Conservation (phyloP, 2,113 vertebrate genomes). For the Tragelaphus strepsiceros region DNA sequence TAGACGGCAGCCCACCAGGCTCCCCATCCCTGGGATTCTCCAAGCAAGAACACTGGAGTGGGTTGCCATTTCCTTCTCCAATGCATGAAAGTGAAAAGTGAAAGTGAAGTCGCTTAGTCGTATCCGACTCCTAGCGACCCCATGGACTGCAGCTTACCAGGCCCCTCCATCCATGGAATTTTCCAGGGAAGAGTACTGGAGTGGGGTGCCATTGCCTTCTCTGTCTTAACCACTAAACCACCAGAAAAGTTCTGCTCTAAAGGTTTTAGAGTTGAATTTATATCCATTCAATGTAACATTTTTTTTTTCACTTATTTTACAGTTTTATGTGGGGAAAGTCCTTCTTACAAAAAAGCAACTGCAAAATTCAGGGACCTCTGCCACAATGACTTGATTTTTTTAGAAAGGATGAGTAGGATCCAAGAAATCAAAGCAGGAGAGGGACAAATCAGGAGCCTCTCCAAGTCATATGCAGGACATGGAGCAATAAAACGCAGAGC, state of each 20-base stretch:
- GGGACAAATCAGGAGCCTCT: constrained; percentile 76
- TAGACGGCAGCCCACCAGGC: no score
- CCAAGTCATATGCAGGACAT: constrained; percentile 71
- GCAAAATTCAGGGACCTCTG: constrained; percentile 83
- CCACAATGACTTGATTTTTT: constrained; percentile 79
- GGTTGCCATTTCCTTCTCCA: no score
- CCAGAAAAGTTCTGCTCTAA: not conserved
- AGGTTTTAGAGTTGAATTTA: not conserved
- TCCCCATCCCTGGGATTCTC: no score
- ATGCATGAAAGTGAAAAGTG: no score
- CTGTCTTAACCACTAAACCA: not conserved
- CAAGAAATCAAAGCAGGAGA: constrained; percentile 41
- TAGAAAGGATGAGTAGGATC: constrained; percentile 73
- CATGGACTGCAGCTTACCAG: no score
- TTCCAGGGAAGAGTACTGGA: no score
- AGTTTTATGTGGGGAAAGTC: constrained; percentile 86
- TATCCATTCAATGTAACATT: not conserved
- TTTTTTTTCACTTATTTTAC: constrained; percentile 43
- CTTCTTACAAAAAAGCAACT: constrained; percentile 87
- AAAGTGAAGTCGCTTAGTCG: no score
- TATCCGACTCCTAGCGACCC: no score
- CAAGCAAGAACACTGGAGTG: no score
- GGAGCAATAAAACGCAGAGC: constrained; percentile 76
- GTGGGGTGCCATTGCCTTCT: no score
- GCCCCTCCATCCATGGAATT: no score